These are phyloP conservation scores for Chymomyza costata DNA, from an alignment of 1,140 invertebrate species.

Conservation along the genomic window DNA sequence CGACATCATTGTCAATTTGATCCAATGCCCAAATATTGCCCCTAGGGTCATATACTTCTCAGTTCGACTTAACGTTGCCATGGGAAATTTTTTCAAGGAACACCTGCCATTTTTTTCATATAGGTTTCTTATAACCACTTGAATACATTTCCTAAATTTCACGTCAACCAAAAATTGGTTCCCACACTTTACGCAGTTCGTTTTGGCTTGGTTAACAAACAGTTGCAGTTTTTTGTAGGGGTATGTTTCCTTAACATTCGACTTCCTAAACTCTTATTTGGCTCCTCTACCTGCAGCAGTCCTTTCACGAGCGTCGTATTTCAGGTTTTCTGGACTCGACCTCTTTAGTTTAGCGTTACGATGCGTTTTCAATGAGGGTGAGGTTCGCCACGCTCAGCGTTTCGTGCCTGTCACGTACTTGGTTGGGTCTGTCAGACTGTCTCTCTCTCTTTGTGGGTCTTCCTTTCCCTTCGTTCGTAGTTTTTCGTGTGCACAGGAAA, in stretches of 20 bases:
- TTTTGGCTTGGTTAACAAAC: constrained; percentile 32
- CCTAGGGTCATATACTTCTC: constrained; percentile 24
- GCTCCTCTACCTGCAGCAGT: constrained; percentile 40
- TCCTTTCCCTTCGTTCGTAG: no score
- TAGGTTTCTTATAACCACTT: constrained; percentile 41
- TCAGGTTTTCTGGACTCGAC: constrained; percentile 54
- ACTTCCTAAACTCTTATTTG: constrained; percentile 28
- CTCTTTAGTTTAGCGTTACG: not conserved
- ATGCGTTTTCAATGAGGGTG: constrained; percentile 39
- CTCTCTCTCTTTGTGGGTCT: constrained; percentile 19
- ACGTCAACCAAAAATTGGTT: constrained; percentile 69
- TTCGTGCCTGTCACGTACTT: constrained; percentile 47
- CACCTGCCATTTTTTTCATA: constrained; percentile 58
- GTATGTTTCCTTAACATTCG: constrained; percentile 56
- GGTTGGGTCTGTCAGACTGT: constrained; percentile 45
- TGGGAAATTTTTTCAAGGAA: constrained; percentile 73
- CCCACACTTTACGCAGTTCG: constrained; percentile 63
- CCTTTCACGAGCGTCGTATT: constrained; percentile 50
- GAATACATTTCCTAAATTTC: constrained; percentile 71
- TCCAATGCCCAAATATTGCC: constrained; percentile 29
- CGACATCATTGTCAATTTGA: not conserved
- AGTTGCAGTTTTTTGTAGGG: constrained; percentile 65
- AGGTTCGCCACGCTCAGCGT: constrained; percentile 18
- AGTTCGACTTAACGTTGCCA: constrained; percentile 48
- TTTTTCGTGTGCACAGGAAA: constrained; percentile 52